A percentile compares a stretch with the other conserved stretches of the same genome.
Evolutionary conservation across 2,797 vertebrate genomes (phyloP).

Genomic region (Hafferia zeledoni): DNA sequence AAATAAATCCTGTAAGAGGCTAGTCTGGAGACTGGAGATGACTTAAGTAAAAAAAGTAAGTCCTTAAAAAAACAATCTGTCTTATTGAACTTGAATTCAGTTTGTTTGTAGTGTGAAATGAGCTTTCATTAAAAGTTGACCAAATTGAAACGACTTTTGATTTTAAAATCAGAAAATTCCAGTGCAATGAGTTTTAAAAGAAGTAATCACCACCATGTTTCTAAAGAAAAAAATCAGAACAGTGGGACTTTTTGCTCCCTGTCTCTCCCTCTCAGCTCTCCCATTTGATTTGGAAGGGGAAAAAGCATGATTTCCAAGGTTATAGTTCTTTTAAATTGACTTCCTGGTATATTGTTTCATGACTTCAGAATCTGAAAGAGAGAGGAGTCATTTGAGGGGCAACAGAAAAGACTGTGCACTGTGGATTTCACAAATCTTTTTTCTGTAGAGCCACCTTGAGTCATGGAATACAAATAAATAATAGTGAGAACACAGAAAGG

Average conservation of each 20-base stretch:
- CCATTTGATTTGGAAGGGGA: background rate
- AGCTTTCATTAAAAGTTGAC: background rate
- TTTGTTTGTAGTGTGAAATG: background rate
- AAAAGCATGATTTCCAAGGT: background rate
- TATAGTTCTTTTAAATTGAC: background rate
- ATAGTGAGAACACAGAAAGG: background rate
- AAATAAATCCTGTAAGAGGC: background rate
- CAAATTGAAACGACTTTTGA: background rate
- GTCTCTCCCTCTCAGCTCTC: background rate
- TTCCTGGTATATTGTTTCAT: background rate
- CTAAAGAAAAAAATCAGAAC: background rate
- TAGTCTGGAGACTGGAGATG: background rate
- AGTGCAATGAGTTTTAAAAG: background rate
- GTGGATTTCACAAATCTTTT: background rate
- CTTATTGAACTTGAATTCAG: background rate
- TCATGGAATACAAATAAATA: slow-evolving; percentile 4
- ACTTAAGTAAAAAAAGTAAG: background rate
- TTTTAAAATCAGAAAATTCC: background rate
- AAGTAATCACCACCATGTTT: background rate
- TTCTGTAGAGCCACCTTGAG: background rate
- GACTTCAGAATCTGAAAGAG: background rate
- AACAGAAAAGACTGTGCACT: background rate
- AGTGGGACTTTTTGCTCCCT: background rate
- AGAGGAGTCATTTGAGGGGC: background rate
- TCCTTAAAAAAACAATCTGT: background rate